These are phyloP conservation scores for Fulmarus glacialis DNA, from an alignment of 2,113 vertebrate genomes.

Conservation along the genomic window DNA sequence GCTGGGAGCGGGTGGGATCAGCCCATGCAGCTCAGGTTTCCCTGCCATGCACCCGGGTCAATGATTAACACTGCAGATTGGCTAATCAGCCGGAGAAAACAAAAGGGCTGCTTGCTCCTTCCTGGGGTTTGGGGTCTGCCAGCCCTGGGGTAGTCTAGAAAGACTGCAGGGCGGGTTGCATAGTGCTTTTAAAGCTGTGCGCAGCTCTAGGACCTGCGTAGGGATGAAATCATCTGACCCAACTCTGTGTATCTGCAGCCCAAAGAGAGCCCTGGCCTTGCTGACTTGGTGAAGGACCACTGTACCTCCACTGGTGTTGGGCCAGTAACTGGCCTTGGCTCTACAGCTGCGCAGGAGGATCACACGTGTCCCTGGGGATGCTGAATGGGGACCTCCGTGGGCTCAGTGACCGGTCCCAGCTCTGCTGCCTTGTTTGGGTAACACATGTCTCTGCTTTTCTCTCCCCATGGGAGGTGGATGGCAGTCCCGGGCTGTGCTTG, in stretches of 20 bases:
- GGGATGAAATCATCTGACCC: neutral
- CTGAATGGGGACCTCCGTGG: fast-evolving
- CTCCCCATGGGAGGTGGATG: fast-evolving
- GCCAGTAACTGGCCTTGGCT: neutral
- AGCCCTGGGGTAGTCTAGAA: neutral
- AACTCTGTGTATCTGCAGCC: fast-evolving
- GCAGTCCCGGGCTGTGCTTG: neutral
- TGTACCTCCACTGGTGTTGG: neutral
- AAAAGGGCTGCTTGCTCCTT: neutral
- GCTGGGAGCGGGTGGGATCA: neutral
- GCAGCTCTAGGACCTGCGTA: neutral
- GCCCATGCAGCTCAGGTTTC: neutral
- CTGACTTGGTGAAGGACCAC: neutral
- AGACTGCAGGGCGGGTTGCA: fast-evolving
- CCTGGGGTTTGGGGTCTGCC: neutral
- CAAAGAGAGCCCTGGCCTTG: neutral
- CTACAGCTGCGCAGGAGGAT: fast-evolving
- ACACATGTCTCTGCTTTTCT: neutral
- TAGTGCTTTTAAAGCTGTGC: neutral
- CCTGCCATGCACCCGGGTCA: neutral
- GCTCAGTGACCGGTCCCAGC: neutral
- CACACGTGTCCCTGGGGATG: fast-evolving
- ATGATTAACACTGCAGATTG: constrained; percentile 53
- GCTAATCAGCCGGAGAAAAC: neutral
- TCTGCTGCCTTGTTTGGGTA: neutral